phyloP scores from a whole-genome alignment of 2,888 invertebrate species.

The Lomographa bimaculata region DNA sequence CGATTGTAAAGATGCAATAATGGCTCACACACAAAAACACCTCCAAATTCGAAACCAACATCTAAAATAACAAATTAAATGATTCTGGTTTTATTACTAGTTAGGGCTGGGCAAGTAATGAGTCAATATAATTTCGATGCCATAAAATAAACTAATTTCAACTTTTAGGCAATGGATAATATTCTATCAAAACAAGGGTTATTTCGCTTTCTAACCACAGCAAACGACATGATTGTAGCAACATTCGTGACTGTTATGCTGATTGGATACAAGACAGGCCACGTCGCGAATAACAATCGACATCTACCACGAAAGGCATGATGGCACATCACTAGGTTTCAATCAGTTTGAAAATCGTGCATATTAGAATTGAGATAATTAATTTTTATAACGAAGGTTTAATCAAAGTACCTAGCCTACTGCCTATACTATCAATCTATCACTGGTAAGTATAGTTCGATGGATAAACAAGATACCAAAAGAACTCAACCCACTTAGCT shows the following conservation, averaged over 20 bases:
- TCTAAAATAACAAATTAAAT: constrained; percentile 11
- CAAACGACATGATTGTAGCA: constrained; percentile 47
- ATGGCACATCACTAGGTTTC: constrained; percentile 38
- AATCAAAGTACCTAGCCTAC: no score
- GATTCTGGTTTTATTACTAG: background rate
- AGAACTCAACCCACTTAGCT: no score
- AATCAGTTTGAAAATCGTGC: constrained; percentile 9
- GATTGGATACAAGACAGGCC: constrained; percentile 18
- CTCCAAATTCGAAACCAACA: constrained; percentile 10
- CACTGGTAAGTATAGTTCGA: no score
- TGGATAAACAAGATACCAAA: no score
- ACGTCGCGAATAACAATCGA: constrained; percentile 23
- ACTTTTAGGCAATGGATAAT: constrained; percentile 56
- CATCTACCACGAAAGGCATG: constrained; percentile 35
- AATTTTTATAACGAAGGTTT: no score
- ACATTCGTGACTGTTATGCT: constrained; percentile 40
- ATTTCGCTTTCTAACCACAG: constrained; percentile 68
- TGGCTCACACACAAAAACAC: constrained; percentile 8
- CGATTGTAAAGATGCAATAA: constrained; percentile 10
- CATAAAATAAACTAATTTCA: no score
- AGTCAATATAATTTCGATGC: no score
- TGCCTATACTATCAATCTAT: no score
- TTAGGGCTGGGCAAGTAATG: no score
- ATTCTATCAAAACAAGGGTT: constrained; percentile 52
- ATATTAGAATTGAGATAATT: no score